phyloP scores from a whole-genome alignment of 2,113 vertebrate genomes.

The Centrocercus urophasianus region DNA sequence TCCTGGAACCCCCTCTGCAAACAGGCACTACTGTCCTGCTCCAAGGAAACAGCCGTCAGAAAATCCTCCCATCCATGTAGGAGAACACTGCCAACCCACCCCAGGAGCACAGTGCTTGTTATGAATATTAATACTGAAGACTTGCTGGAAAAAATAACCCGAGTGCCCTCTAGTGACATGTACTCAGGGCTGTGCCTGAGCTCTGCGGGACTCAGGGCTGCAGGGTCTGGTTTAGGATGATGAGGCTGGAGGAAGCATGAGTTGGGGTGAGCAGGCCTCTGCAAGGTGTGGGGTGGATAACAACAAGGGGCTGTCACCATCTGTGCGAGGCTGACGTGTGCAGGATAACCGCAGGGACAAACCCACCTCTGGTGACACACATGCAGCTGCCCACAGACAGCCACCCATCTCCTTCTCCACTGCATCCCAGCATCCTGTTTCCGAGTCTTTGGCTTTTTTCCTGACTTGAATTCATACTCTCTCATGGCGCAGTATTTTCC shows the following conservation, averaged over 20 bases:
- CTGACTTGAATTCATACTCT: conserved; percentile 8
- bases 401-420: background rate
- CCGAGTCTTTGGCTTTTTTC: background rate
- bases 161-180: conserved; percentile 71
- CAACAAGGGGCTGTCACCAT: background rate
- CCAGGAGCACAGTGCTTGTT: background rate
- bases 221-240: fast-evolving
- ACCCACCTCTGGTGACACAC: background rate
- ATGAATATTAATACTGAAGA: background rate
- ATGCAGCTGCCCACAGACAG: background rate
- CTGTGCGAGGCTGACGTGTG: fast-evolving
- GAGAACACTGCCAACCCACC: background rate
- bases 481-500: conserved; percentile 9
- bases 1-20: background rate
- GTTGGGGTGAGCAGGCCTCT: background rate
- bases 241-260: background rate
- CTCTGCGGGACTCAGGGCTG: fast-evolving
- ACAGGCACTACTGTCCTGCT: background rate
- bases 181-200: background rate
- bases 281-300: background rate
- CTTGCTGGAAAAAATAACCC: conserved; percentile 1
- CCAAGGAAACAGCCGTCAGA: background rate
- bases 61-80: background rate
- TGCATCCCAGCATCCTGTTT: background rate
- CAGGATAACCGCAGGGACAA: background rate